Evolutionary conservation across 2,797 vertebrate species (phyloP).

Genomic region (Lophotriccus pileatus): DNA sequence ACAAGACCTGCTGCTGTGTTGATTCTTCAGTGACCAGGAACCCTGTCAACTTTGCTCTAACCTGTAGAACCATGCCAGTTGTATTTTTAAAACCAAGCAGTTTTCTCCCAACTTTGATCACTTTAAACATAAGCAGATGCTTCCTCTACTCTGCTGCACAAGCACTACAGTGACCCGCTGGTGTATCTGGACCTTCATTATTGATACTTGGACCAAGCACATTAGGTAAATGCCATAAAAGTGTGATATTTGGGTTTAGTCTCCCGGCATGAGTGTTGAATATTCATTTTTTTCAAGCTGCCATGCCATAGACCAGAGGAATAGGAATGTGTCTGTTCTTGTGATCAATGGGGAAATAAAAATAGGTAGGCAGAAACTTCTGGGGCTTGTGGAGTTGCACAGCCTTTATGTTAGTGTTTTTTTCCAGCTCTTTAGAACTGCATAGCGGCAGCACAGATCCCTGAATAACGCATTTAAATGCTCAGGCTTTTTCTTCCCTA

Average conservation of each 20-base stretch:
- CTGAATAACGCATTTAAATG: background rate
- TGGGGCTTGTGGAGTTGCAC: background rate
- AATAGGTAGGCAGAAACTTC: background rate
- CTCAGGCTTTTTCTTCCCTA: background rate
- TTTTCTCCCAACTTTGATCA: background rate
- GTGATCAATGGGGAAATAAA: background rate
- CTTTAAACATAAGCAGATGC: background rate
- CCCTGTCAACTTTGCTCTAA: background rate
- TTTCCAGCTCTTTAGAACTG: background rate
- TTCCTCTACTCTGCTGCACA: background rate
- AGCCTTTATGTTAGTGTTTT: background rate
- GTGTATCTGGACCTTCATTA: background rate
- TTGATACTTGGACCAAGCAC: background rate
- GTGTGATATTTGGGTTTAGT: background rate
- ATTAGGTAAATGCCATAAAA: background rate
- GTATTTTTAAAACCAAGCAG: background rate
- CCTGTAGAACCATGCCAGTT: background rate
- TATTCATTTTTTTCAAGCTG: background rate
- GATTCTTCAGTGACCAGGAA: background rate
- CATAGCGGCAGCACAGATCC: background rate
- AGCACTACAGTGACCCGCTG: background rate
- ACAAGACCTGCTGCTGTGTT: background rate
- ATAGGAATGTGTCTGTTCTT: background rate
- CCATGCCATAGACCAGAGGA: background rate
- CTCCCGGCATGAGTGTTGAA: background rate